Base-by-base conservation (phyloP, 2,797 vertebrate species). In the Lepus oiostolus region DNA sequence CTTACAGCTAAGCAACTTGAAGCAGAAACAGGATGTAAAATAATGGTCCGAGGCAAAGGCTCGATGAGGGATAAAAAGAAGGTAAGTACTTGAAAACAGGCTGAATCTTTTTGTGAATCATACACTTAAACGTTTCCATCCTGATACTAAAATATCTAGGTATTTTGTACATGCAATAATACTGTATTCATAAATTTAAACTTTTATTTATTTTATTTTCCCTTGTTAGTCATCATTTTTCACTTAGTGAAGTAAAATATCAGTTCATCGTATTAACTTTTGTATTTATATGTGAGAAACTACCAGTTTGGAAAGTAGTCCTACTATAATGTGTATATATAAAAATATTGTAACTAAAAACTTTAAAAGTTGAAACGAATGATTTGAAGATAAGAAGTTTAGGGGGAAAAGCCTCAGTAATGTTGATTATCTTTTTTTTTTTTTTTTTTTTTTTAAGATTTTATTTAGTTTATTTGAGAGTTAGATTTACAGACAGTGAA, bases 21-120 rank as follows among this genome's bases (percentile, higher is more conserved):
- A 97, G 99, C 99, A 92, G 99, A 99, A 98, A 99, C 99, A 26
- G 99, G 99, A 98, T 99, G 99, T 98, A 99, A 99, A 98, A 99
- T 99, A 91, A 99, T 99, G 99, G 99, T 99, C 96, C 99, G 99
- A 98, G 99, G 99, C 95, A 99, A 99, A 97, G 99, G 99, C 96
- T 99, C 99, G 88, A 99, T 99, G 99, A 99, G 99, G 96, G 99
- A 99, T 98, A 99, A 99, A 98, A 99, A 99, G 98, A 99, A 99
- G 99, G 99, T 99, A 98, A 98, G 98, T 76, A 60, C 19, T 82
- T 97, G 28, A 97, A 93, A 91, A 11, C 1, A 52, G 16, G 32
- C 2, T n/a, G 30, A 32, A 32, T 82, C 52, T 88, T 85, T 2
- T 35, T 81, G 30, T 75, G 38, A 72, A 6, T 65, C 65, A 70